Evolutionary conservation across 2,797 vertebrate species (phyloP).

Genomic region (Argya squamiceps): DNA sequence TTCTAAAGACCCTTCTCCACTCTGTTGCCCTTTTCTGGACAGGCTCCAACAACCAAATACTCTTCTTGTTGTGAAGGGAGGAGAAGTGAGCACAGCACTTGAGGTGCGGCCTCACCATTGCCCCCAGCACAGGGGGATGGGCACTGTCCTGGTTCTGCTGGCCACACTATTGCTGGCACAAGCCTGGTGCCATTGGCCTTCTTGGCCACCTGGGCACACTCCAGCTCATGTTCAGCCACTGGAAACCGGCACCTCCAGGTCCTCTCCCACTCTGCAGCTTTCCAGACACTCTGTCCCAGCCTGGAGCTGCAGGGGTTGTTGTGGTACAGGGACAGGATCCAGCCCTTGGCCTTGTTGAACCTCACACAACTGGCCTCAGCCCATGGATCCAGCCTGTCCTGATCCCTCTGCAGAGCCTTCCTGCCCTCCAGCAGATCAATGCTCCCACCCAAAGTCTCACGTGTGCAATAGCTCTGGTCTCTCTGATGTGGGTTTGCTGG

Average conservation of each 20-base stretch:
- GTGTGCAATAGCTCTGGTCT: rapidly evolving
- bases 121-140: too few relatives aligned
- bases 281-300: not conserved
- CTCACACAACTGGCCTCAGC: rapidly evolving
- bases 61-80: not conserved
- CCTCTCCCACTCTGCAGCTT: too few relatives aligned
- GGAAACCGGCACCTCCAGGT: too few relatives aligned
- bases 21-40: not conserved
- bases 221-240: not conserved
- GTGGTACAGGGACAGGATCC: not conserved
- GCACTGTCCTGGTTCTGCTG: not conserved
- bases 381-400: not conserved
- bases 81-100: rapidly evolving
- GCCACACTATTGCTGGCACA: not conserved
- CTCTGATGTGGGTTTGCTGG: rapidly evolving
- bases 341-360: too few relatives aligned
- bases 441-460: rapidly evolving
- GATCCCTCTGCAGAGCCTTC: not conserved
- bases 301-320: not conserved
- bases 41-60: rapidly evolving
- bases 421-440: not conserved
- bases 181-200: not conserved
- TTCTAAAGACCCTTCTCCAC: not conserved
- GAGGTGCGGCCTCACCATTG: not conserved
- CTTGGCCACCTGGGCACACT: not conserved